phyloP scores from a whole-genome alignment of 2,113 vertebrate species.

The Callithrix jacchus region DNA sequence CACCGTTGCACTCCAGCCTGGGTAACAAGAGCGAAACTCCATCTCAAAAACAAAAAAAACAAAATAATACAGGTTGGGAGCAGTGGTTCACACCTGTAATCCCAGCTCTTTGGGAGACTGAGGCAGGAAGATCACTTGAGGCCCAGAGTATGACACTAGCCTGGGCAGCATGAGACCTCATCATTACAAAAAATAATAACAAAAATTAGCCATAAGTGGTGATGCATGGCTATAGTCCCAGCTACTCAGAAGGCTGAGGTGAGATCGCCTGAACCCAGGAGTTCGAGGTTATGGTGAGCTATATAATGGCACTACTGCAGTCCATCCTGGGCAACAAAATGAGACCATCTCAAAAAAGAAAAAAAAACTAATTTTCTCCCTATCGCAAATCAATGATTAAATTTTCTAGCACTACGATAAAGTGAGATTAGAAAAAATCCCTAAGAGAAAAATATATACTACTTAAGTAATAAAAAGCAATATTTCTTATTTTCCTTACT shows the following conservation, averaged over 20 bases:
- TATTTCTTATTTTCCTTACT: conserved; percentile 1
- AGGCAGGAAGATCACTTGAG: neutral
- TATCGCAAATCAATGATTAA: neutral
- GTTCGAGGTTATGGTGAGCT: neutral
- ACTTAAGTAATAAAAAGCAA: neutral
- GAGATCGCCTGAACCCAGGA: neutral
- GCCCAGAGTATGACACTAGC: neutral
- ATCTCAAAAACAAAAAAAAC: no score
- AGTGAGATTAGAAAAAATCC: neutral
- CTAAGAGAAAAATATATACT: neutral
- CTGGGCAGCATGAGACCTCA: neutral
- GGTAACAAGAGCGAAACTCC: no score
- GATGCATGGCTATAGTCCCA: neutral
- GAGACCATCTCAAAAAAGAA: neutral
- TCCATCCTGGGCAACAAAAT: neutral
- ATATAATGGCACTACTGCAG: neutral
- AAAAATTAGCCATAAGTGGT: neutral
- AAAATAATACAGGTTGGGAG: neutral
- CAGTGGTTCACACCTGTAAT: neutral
- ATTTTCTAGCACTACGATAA: neutral
- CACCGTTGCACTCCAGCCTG: no score
- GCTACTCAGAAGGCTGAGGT: neutral
- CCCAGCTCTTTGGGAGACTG: neutral
- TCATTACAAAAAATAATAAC: neutral
- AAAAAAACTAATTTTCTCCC: neutral